These are phyloP conservation scores for Phyllopteryx taeniolatus DNA, from an alignment of 2,113 vertebrate genomes.

Conservation along the genomic window DNA sequence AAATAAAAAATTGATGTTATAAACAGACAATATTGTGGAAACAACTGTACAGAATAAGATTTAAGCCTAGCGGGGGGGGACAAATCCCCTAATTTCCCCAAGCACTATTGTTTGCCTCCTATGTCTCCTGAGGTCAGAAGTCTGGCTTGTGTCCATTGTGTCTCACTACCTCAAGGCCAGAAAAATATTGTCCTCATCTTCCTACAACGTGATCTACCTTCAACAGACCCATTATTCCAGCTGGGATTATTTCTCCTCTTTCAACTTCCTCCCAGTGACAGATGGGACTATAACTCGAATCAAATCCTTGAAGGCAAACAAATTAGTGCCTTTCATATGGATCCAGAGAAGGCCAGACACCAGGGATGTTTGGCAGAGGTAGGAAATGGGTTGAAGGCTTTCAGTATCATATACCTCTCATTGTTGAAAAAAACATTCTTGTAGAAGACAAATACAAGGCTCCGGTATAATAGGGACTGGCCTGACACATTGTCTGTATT, in stretches of 20 bases:
- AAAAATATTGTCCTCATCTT: conserved; percentile 51
- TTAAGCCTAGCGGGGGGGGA: conserved; percentile 2
- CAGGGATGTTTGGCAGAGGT: conserved; percentile 58
- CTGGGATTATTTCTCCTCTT: conserved; percentile 62
- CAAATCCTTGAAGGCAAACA: conserved; percentile 66
- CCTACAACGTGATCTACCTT: conserved; percentile 66
- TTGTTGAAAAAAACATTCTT: conserved; percentile 56
- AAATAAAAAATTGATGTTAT: neutral
- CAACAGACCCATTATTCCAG: conserved; percentile 63
- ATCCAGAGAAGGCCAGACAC: conserved; percentile 55
- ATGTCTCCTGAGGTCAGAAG: conserved; percentile 27
- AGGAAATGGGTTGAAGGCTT: conserved; percentile 51
- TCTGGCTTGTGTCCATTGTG: conserved; percentile 38
- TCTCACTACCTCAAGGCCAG: conserved; percentile 44
- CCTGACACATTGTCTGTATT: conserved; percentile 69
- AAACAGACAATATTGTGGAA: neutral
- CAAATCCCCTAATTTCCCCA: conserved; percentile 19
- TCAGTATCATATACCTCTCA: conserved; percentile 58
- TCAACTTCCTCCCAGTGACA: conserved; percentile 73
- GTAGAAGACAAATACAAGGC: conserved; percentile 52
- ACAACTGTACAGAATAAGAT: conserved; percentile 5
- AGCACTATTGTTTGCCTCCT: conserved; percentile 34
- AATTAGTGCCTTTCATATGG: conserved; percentile 69
- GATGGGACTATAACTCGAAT: conserved; percentile 67
- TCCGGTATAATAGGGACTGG: conserved; percentile 58